Base-by-base conservation (phyloP, 2,888 invertebrate species). In the Tachina lurida region DNA sequence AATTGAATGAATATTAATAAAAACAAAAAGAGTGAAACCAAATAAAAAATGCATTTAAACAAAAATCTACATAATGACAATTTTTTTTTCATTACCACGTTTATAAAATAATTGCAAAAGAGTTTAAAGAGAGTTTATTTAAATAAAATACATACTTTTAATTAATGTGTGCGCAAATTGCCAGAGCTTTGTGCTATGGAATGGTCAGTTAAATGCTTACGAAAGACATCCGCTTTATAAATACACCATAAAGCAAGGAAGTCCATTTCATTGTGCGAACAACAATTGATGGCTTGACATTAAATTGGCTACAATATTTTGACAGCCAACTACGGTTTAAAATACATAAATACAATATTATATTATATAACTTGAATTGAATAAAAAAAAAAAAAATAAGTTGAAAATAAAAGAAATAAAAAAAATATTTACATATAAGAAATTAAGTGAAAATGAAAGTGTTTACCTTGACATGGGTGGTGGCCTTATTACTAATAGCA, bases 221-320 rank as follows among this genome's bases (percentile, higher is more conserved):
- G 70, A 75, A 79, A 86, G 89, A 89, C 88, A 89, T 90, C 89
- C 90, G 92, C 92, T 92, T 92, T 91, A 92, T 92, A 92, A 92
- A 92, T 92, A 92, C 92, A 91, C 88, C 90, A 91, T 88, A 88
- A 84, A 88, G 88, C 88, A 88, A 90, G 91, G 92, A 92, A 92
- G 91, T 91, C 90, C 89, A 90, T 90, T 91, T 90, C 90, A 92
- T 91, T 92, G 88, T 88, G 88, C 87, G 88, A 88, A 87, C 87
- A 89, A 88, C 90, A 85, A 88, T 88, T 88, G 89, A 87, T 88
- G 88, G 89, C 89, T 81, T 84, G 82, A 76, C 83, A 84, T 84
- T 77, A 82, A 68, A 65, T 39, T 70, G 60, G 49, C 63, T 63
- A 73, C 75, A 39, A 10, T 47, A 22, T 58, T 73, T 73, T 67